Percentiles rank a stretch among this genome's conserved stretches.
These are phyloP conservation scores for Gymnocheta viridis DNA, from an alignment of 2,888 invertebrate species.

Conservation along the genomic window DNA sequence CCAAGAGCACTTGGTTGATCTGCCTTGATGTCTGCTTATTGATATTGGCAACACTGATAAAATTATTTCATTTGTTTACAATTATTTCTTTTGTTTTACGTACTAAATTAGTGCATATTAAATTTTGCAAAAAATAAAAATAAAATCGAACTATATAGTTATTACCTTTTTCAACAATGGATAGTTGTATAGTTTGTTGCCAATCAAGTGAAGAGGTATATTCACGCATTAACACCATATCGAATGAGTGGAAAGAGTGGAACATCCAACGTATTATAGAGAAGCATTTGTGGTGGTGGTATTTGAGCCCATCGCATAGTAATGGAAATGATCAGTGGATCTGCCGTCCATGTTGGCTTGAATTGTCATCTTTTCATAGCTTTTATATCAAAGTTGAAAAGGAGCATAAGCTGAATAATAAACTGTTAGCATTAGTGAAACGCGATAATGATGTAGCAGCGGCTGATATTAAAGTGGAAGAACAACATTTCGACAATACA, in stretches of 20 bases:
- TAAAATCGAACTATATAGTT: no score
- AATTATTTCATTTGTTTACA: constrained; percentile 44
- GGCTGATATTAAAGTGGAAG: constrained; percentile 27
- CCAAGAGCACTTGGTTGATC: no score
- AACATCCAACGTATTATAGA: constrained; percentile 60
- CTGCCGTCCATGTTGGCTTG: constrained; percentile 57
- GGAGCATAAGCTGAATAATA: constrained; percentile 11
- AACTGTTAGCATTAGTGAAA: neutral
- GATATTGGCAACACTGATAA: no score
- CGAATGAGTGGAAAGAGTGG: constrained; percentile 52
- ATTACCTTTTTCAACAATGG: constrained; percentile 46
- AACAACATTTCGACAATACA: neutral
- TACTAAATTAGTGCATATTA: no score
- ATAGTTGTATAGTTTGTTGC: constrained; percentile 60
- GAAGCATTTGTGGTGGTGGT: constrained; percentile 68
- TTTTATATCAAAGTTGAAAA: constrained; percentile 58
- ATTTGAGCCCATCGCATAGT: constrained; percentile 10
- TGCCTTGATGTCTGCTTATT: no score
- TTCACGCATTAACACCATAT: constrained; percentile 28
- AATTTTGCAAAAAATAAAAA: neutral
- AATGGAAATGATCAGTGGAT: constrained; percentile 39
- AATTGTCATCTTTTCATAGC: constrained; percentile 55
- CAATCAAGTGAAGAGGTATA: constrained; percentile 42
- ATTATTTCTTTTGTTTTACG: neutral
- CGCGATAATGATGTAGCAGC: neutral